Evolutionary conservation across 2,113 vertebrate species (phyloP), one percentile per base, ranked within the genome.

Genomic region (Myotis brandtii): DNA sequence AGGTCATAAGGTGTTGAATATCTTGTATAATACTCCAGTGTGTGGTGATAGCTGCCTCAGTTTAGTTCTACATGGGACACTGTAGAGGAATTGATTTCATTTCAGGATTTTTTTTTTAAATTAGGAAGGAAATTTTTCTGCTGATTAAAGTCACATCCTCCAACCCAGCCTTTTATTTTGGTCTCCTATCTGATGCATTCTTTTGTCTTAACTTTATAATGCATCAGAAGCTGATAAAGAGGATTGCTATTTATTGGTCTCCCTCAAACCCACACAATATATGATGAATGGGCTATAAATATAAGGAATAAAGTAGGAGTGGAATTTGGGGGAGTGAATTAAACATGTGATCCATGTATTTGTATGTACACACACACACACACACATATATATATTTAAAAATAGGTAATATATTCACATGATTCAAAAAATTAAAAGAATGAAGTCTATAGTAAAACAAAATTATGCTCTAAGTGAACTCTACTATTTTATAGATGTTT

Each of bases 301-400:
- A 52, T 52, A 82, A 91, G 48, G 54, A 62, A 83, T 77, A 56
- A 94, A 90, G 92, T 30, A 92, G 84, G 30, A 93, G 43, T 76
- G 14, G 43, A 37, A 64, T 86, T 30, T 75, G 40, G 82, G 30
- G 23, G 32, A 54, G 9, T 52, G 76, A 81, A 86, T 69, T 80
- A 80, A 94, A 73, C 2, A 80, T 72, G 72, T 34, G 10, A 62
- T 81, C 59, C 17, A 43, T 77, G 6, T 67, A n/a, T 83, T 66
- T 94, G 11, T 89, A 2, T 83, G 32, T 43, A 37, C 2, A 86
- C 20, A 69, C 3, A 3, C 14, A 75, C 9, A 81, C 52, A 54
- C 52, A 40, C 40, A 40, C 25, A 37, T 37, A 37, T 37, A 59
- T 30, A 6, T 25, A 59, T 88, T 48, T 12, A 43, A 62, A 88